Conservation (phyloP, 2,888 invertebrate species). For the Hedya salicella region DNA sequence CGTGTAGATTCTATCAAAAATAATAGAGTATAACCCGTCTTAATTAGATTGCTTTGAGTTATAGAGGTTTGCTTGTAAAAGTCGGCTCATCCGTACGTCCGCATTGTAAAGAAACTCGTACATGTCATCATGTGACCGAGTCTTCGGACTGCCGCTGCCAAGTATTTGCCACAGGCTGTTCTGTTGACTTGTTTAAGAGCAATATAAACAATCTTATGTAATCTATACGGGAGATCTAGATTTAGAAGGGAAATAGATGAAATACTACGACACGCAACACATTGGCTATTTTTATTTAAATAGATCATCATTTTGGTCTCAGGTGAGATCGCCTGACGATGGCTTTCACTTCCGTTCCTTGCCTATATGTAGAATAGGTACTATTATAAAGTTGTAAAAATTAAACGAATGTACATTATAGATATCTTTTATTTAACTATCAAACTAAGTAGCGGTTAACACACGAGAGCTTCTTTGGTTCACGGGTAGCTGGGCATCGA, state of each 20-base stretch:
- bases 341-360: no score
- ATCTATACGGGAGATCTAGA: not conserved
- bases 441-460: no score
- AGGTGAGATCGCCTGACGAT: no score
- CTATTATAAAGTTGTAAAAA: no score
- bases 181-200: not conserved
- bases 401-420: no score
- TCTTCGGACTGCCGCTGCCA: constrained; percentile 21
- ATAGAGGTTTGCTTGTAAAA: not conserved
- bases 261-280: not conserved
- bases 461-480: no score
- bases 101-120: constrained; percentile 9
- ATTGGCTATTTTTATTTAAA: not conserved
- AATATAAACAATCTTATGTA: constrained; percentile 15
- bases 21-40: constrained; percentile 47
- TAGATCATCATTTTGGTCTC: no score
- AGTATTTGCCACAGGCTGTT: constrained; percentile 22
- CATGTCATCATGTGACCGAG: constrained; percentile 24
- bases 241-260: constrained; percentile 6
- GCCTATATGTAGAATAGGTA: no score
- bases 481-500: no score
- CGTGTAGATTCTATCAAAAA: constrained; percentile 60
- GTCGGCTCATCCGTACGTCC: not conserved
- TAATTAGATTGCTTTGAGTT: constrained; percentile 5
- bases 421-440: no score